Base-by-base conservation (phyloP, 2,113 vertebrate species). In the Daphoenositta chrysoptera region DNA sequence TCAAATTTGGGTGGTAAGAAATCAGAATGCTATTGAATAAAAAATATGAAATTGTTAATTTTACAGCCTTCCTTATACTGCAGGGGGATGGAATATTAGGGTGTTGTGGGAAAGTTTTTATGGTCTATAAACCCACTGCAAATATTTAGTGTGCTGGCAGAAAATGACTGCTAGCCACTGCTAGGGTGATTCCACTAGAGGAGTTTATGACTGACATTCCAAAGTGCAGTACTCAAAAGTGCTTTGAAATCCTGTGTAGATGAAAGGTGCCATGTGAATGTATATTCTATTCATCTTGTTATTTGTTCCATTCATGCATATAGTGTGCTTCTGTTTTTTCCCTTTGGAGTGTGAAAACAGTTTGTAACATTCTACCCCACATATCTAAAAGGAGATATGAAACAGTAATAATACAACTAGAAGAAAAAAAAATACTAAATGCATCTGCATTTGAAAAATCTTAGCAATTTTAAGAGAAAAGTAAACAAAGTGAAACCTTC, bases 221-320 rank as follows among this genome's bases (percentile, higher is more conserved):
- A 51, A 94, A 89, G 57, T 87, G 42, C 72, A 69, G n/a, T 84
- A 42, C 13, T 79, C 9, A 1, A 79, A 93, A 77, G 79, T 78
- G 90, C 91, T 96, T 95, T 97, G 94, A 97, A 96, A 96, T 96
- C 96, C 95, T 81, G 51, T 86, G 75, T 76, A 93, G 94, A 71
- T 77, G 92, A 94, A 96, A 96, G 91, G 90, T 78, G 93, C 96
- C 88, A 40, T 56, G 77, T 70, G 58, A 95, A 87, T 93, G 86
- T 95, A 26, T 79, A 56, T 84, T 82, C 56, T 83, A 0, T 83
- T 93, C 87, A 86, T 94, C 78, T 51, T 39, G n/a, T 83, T 94
- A 64, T 79, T 92, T 0, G 0, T 94, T 91, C 63, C 91, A 68
- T 85, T 95, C 80, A 69, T 87, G 69, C 33, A 35, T 95, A 96